phyloP scores from a whole-genome alignment of 2,113 vertebrate species.

The Mungos mungo region DNA sequence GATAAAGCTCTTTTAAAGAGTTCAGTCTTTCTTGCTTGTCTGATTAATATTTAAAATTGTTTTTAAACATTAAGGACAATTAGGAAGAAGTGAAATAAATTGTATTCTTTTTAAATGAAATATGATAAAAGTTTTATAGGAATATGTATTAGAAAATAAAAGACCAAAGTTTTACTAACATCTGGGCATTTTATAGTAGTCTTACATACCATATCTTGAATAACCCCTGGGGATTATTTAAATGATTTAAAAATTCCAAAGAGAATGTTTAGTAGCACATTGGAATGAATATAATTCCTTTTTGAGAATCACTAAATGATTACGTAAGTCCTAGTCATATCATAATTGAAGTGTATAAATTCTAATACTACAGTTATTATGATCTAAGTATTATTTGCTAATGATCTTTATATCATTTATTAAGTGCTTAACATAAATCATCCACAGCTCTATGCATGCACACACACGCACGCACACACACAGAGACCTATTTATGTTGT shows the following conservation, averaged over 20 bases:
- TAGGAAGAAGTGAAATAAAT: conserved; percentile 29
- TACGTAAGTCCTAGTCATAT: not conserved
- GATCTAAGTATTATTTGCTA: not conserved
- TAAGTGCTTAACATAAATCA: not conserved
- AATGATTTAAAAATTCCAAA: conserved; percentile 45
- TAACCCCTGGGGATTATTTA: conserved; percentile 19
- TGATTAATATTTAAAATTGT: not conserved
- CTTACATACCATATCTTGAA: conserved; percentile 31
- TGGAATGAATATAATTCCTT: not conserved
- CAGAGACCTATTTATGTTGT: not conserved
- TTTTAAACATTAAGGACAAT: not conserved
- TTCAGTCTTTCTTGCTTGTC: not conserved
- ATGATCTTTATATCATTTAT: not conserved
- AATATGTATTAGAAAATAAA: conserved; percentile 21
- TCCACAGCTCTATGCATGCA: not conserved
- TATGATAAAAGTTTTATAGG: not conserved
- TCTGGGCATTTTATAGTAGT: conserved; percentile 31
- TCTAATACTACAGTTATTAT: conserved; percentile 25
- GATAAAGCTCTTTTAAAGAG: not conserved
- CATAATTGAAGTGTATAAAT: not conserved
- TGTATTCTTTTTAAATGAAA: not conserved
- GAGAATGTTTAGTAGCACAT: not conserved
- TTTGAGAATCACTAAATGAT: not conserved
- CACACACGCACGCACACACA: not conserved
- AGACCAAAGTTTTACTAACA: conserved; percentile 40